Percentiles rank a stretch among this genome's conserved stretches.
Evolutionary conservation across 2,113 vertebrate genomes (phyloP).

Genomic region (Theristicus caerulescens): DNA sequence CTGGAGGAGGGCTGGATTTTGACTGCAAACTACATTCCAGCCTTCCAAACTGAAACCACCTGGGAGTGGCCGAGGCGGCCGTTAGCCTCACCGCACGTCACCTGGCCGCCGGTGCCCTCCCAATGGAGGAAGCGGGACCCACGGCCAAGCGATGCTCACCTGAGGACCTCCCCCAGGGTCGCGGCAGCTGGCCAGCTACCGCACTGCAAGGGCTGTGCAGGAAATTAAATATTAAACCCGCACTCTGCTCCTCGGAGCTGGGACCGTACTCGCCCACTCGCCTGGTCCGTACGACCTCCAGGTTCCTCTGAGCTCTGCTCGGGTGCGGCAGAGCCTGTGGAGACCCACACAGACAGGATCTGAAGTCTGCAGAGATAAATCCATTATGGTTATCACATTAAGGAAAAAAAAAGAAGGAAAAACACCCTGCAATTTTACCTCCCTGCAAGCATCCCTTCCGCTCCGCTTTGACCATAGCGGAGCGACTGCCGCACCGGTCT

Average conservation of each 20-base stretch:
- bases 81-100: background rate
- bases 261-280: background rate
- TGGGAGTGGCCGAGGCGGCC: background rate
- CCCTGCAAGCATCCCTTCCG: background rate
- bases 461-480: background rate
- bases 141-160: background rate
- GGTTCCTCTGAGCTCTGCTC: background rate
- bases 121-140: background rate
- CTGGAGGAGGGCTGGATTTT: background rate
- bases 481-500: constrained; percentile 7
- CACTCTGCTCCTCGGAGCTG: background rate
- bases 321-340: background rate
- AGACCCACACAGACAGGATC: background rate
- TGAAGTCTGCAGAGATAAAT: constrained; percentile 5
- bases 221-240: background rate
- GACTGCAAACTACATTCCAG: background rate
- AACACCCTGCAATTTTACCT: constrained; percentile 23
- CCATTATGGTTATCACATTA: background rate
- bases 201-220: background rate
- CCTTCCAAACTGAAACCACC: background rate
- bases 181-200: background rate
- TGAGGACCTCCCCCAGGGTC: background rate
- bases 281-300: background rate
- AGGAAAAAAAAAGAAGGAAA: background rate
- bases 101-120: background rate